Base-by-base conservation (phyloP, 2,888 invertebrate genomes). In the Steinernema hermaphroditum region DNA sequence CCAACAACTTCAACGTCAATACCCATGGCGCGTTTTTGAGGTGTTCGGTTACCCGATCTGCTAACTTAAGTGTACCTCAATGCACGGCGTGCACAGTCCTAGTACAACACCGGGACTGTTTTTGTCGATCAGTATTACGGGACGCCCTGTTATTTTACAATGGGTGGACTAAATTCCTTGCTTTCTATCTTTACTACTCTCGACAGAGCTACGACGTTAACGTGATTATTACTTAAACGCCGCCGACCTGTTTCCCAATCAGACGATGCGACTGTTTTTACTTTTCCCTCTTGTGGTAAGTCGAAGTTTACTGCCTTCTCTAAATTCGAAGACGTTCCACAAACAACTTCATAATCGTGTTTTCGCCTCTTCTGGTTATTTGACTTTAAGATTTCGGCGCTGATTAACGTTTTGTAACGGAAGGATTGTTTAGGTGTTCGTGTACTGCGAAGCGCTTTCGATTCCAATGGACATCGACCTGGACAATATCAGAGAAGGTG, bases 401-500 rank as follows among this genome's bases (percentile, higher is more conserved):
- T n/a, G n/a, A n/a, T n/a, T n/a, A n/a, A n/a, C n/a, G n/a, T n/a
- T n/a, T n/a, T n/a, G n/a, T n/a, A n/a, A n/a, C n/a, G n/a, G 50
- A 6, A 24, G n/a, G n/a, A 22, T 4, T 8, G 4, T 50, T 50
- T 22, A 50, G 50, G 8, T 50, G 1, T 16, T 2, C 1, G 24
- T 50, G 12, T 19, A 24, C 50, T 22, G 19, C 50, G 22, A 22
- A n/a, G n/a, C 4, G 1, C 9, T 24, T 50, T 50, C 50, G 22
- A 50, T 50, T 24, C 50, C 50, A n/a, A 50, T 24, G n/a, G 50
- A 50, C 24, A 50, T 50, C 50, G 24, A 50, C 50, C 50, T 50
- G 19, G 2, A 1, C 1, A 50, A 50, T 12, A 19, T 50, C 2
- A n/a, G 24, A 50, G 50, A 50, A 50, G 50, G 50, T 50, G 24